Base-by-base conservation (phyloP, 2,797 vertebrate species). In the Synaphobranchus kaupii region DNA sequence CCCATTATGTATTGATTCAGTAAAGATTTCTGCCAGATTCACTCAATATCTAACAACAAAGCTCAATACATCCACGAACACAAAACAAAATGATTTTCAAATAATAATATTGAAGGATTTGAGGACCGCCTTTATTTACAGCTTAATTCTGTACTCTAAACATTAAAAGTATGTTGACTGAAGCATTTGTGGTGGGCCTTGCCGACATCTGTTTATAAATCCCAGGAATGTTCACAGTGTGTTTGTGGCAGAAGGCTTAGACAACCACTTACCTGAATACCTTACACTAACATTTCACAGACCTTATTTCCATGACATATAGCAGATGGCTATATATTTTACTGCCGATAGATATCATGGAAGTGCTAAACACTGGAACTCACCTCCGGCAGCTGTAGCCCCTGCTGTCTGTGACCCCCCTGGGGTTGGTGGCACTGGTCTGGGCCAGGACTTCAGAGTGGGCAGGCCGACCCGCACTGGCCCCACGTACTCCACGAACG, bases 401-500 rank as follows among this genome's bases (percentile, higher is more conserved):
- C 94, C 87, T 0, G 88, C 9, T 0, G 78, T 0, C 88, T 92
- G 91, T 0, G 87, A 7, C 9, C 92, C 94, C 34, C 89, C 93
- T 13, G 95, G 95, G 0, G 94, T 93, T 0, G 94, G 95, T 0
- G 96, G 94, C 0, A 94, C 91, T 3, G 95, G 95, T 92, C 95
- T 88, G 58, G 94, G 88, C 92, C 96, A 95, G 87, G 95, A 89
- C 89, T 97, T 97, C 6, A 89, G 0, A 8, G 85, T 15, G 0
- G 91, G 0, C 9, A 90, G 20, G 52, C 90, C 88, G 0, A 91
- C 17, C 44, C 93, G 93, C 5, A 94, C 1, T 0, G 91, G 93
- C 9, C 95, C 96, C 56, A 96, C 92, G 76, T 96, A 97, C 92
- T 97, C 96, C 94, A 97, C 96, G 90, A 96, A 97, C 22, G 96